Percentiles rank a stretch among this genome's conserved stretches.
Evolutionary conservation across 2,113 vertebrate genomes (phyloP).

Genomic region (Narcine bancroftii): DNA sequence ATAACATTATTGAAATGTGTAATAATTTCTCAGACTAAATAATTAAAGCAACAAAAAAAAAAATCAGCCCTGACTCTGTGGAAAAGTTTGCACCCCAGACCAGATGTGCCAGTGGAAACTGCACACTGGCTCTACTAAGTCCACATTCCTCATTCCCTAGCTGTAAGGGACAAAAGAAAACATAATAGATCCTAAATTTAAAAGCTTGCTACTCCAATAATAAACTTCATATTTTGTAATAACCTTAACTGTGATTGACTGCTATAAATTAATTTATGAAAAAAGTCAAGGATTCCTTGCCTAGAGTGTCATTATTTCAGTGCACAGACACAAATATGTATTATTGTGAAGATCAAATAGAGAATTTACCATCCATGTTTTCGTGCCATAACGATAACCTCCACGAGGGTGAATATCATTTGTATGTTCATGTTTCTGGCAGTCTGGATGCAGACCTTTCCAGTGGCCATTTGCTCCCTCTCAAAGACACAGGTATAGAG

Average conservation of each 20-base stretch:
- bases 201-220: background rate
- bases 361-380: constrained; percentile 1
- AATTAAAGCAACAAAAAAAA: background rate
- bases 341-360: background rate
- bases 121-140: background rate
- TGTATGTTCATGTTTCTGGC: constrained; percentile 51
- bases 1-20: background rate
- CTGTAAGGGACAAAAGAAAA: background rate
- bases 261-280: background rate
- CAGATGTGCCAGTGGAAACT: background rate
- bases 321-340: too few species aligned
- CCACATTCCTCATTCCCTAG: background rate
- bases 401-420: constrained; percentile 42
- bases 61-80: background rate
- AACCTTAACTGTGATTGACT: background rate
- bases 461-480: constrained; percentile 61
- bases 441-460: background rate
- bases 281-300: background rate
- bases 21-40: background rate
- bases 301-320: background rate
- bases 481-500: constrained; percentile 73
- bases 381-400: background rate
- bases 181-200: background rate
- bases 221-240: background rate
- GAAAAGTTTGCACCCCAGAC: background rate